Evolutionary conservation across 1,140 invertebrate species (phyloP).

Genomic region (Belonocnema kinseyi): DNA sequence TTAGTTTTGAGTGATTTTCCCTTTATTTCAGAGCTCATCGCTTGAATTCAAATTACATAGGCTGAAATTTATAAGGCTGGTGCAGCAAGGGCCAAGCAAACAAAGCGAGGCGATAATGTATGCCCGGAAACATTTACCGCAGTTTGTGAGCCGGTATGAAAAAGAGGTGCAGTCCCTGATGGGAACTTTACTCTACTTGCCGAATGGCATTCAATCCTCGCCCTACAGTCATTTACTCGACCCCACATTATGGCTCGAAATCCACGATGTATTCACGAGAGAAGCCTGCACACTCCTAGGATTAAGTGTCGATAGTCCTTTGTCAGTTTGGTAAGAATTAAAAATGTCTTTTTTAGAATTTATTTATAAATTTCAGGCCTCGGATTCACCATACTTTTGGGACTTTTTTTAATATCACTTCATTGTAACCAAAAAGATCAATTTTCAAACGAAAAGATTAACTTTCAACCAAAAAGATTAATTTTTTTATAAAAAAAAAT

Average conservation of each 20-base stretch:
- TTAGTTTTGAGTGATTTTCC: not conserved
- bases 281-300: constrained; percentile 95
- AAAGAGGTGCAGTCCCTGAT: constrained; percentile 93
- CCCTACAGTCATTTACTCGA: constrained; percentile 89
- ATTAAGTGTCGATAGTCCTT: constrained; percentile 90
- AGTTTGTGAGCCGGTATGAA: constrained; percentile 87
- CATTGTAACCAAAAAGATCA: no score
- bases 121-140: constrained; percentile 89
- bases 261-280: constrained; percentile 90
- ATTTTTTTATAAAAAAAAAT: no score
- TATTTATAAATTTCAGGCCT: not conserved
- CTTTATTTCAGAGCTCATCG: constrained; percentile 79
- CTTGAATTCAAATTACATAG: constrained; percentile 92
- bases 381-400: not conserved
- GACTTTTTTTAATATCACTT: not conserved
- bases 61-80: constrained; percentile 83
- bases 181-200: constrained; percentile 90
- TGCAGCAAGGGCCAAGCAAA: constrained; percentile 81
- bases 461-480: no score
- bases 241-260: constrained; percentile 86
- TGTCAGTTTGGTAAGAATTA: constrained; percentile 80
- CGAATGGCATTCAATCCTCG: constrained; percentile 86
- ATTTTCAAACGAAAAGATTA: no score
- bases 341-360: not conserved
- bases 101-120: constrained; percentile 90